phyloP scores from a whole-genome alignment of 2,113 vertebrate genomes.

The Corythornis cristatus region DNA sequence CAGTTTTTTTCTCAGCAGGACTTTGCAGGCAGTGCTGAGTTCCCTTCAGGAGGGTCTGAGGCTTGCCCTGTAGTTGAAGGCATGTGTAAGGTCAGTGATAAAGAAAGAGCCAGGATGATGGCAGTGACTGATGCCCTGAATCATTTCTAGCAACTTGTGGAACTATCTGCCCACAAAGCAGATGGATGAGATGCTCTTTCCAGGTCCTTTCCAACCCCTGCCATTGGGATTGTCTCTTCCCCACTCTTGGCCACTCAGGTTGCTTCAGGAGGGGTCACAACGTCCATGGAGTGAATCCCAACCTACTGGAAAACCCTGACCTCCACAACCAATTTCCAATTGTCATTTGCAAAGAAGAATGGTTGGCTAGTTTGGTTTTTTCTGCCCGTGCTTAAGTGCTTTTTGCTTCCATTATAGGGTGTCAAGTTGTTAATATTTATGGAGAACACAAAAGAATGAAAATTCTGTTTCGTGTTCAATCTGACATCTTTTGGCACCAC shows the following conservation, averaged over 20 bases:
- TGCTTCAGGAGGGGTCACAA: neutral
- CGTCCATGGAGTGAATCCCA: neutral
- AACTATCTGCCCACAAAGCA: neutral
- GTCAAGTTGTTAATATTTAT: slow-evolving; percentile 71
- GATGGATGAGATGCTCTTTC: too few species aligned
- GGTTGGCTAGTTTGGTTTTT: slow-evolving; percentile 59
- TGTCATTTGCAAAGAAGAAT: slow-evolving; percentile 61
- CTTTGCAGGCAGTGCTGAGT: neutral
- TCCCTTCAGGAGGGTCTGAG: neutral
- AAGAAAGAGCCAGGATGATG: neutral
- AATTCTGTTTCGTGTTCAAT: slow-evolving; percentile 66
- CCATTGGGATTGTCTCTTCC: neutral
- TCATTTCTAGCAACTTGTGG: neutral
- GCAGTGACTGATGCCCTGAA: neutral
- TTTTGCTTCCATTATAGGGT: slow-evolving; percentile 64
- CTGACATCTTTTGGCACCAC: slow-evolving; percentile 62
- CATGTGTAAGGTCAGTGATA: neutral
- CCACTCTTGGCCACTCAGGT: neutral
- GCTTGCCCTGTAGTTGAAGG: neutral
- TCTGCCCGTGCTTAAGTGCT: slow-evolving; percentile 58
- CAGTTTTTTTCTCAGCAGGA: neutral
- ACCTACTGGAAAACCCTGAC: slow-evolving; percentile 52
- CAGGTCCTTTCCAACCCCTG: too few species aligned
- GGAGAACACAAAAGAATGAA: slow-evolving; percentile 61
- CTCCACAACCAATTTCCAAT: slow-evolving; percentile 27